Evolutionary conservation across 2,797 vertebrate species (phyloP), one percentile per base, ranked within the genome.

Genomic region (Anguilla anguilla): DNA sequence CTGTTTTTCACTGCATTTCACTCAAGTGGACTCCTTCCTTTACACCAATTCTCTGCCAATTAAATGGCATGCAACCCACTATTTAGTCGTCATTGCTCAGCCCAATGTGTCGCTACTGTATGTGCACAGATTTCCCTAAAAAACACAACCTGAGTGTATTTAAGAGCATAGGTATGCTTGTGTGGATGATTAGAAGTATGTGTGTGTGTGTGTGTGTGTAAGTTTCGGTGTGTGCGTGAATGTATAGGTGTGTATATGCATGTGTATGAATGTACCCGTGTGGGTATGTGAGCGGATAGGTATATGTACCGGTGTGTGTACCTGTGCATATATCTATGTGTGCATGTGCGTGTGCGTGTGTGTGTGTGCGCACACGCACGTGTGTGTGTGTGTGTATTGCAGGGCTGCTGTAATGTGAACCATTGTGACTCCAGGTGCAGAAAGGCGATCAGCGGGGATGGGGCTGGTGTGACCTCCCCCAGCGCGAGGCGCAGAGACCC

Each of bases 361-460:
- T 28, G 61, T 46, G 57, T 13, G 13, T 79, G 39, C 28, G 28
- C 74, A 53, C 57, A 35, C 85, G 35, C 59, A 35, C 31, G 31
- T 84, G 22, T 84, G 25, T 74, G 51, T 74, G 28, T 87, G 43
- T 53, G 1, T 83, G 15, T 67, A 7, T 57, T 7, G 22, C 43
- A 46, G 67, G 28, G 17, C 25, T 53, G n/a, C 46, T 28, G 85
- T 86, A 86, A 88, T 74, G 77, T 88, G 79, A 88, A 59, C 79
- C 59, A 72, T 53, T 83, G 74, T 86, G 77, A 82, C 77, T 83
- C 88, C 88, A 72, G 77, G 79, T 83, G 61, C 85, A 82, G 88
- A 39, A 85, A 88, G 25, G 61, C 35, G 49, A 61, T 85, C 31
- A 46, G 74, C 85, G 61, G 61, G 10, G 51, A 83, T 35, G 88